Evolutionary conservation across 2,113 vertebrate genomes (phyloP).

Genomic region (Sylvietta virens): DNA sequence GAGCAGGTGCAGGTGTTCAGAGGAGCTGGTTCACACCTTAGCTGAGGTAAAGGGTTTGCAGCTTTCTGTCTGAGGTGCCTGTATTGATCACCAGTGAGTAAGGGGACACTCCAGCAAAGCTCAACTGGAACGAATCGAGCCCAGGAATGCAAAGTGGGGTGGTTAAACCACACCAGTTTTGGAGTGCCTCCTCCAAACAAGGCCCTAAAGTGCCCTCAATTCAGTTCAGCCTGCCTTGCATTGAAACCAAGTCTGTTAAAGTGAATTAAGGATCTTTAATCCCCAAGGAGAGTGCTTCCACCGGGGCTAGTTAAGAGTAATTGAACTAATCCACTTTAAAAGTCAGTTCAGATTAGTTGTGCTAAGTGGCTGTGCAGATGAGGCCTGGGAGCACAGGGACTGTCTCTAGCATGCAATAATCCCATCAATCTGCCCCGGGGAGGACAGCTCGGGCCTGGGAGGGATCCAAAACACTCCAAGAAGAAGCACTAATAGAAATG

Average conservation of each 20-base stretch:
- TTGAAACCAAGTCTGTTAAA: neutral
- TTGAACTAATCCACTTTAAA: constrained; percentile 66
- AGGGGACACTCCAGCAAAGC: neutral
- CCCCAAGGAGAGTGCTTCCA: constrained; percentile 2
- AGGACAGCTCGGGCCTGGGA: constrained; percentile 27
- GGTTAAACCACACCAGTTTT: neutral
- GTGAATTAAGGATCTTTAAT: constrained; percentile 44
- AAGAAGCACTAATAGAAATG: constrained; percentile 28
- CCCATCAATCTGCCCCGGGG: constrained; percentile 28
- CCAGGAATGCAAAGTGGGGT: neutral
- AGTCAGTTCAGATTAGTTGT: constrained; percentile 49
- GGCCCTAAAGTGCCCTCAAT: neutral
- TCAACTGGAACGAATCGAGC: neutral
- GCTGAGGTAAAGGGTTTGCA: neutral
- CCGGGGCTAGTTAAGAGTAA: constrained; percentile 42
- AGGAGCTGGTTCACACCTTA: neutral
- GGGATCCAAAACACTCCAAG: constrained; percentile 19
- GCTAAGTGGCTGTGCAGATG: constrained; percentile 37
- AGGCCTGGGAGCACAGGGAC: constrained; percentile 14
- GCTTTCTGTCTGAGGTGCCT: neutral
- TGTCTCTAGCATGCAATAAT: constrained; percentile 14
- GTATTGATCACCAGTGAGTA: neutral
- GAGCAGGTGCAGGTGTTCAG: neutral
- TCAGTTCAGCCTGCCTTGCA: constrained; percentile 41
- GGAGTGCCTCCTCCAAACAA: neutral